Percentiles rank a stretch among this genome's conserved stretches.
Evolutionary conservation across 2,113 vertebrate species (phyloP).

Genomic region (Sinocyclocheilus rhinocerous): DNA sequence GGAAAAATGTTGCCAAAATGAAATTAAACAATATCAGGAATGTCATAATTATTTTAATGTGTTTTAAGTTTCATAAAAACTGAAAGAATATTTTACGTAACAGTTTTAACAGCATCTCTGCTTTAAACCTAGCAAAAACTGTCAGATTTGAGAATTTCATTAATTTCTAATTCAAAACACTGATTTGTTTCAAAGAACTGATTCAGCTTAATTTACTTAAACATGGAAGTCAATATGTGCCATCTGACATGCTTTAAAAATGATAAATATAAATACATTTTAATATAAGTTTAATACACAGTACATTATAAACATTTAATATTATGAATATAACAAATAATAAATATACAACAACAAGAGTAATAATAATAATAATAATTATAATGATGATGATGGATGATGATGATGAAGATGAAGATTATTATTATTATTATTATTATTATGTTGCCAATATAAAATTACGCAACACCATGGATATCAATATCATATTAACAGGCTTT

Average conservation of each 20-base stretch:
- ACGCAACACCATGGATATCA: no score
- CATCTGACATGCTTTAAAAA: background rate
- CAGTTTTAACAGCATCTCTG: background rate
- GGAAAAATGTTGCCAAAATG: background rate
- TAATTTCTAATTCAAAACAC: background rate
- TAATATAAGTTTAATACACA: background rate
- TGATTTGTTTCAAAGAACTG: background rate
- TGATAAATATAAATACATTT: background rate
- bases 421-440: no score
- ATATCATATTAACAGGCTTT: no score
- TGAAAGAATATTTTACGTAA: background rate
- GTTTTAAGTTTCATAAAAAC: background rate
- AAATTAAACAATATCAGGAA: background rate
- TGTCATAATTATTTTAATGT: background rate
- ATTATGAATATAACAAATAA: background rate
- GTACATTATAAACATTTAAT: background rate
- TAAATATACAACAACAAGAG: no score
- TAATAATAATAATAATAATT: no score
- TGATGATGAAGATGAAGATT: no score
- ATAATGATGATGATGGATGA: no score
- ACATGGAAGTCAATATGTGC: background rate
- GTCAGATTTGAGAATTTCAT: background rate
- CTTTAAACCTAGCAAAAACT: background rate
- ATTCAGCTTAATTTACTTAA: background rate
- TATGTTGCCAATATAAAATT: no score